Percentiles rank a stretch among this genome's conserved stretches.
phyloP scores from a whole-genome alignment of 2,113 vertebrate species.

The Anthoscopus minutus region DNA sequence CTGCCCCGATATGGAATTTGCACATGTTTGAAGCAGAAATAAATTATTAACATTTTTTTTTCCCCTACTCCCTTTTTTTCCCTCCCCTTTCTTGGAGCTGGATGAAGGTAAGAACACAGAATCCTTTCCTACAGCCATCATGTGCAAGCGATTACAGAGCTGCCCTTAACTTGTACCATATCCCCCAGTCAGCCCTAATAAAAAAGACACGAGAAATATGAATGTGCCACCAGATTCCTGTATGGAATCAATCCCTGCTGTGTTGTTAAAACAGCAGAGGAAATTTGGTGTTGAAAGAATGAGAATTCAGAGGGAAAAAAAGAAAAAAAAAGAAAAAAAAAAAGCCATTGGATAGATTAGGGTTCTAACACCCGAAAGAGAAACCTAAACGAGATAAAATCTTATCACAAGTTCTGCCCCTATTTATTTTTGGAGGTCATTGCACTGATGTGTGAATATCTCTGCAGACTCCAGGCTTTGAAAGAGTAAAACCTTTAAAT shows the following conservation, averaged over 20 bases:
- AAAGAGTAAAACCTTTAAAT: neutral
- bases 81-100: slow-evolving; percentile 3
- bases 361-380: neutral
- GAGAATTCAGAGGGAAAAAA: neutral
- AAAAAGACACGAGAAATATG: slow-evolving; percentile 15
- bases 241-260: slow-evolving; percentile 9
- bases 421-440: neutral
- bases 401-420: neutral
- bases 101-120: slow-evolving; percentile 19
- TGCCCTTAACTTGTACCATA: slow-evolving; percentile 45
- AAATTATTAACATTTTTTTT: neutral
- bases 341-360: neutral
- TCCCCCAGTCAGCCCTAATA: slow-evolving; percentile 1
- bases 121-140: slow-evolving; percentile 32
- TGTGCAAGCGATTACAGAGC: slow-evolving; percentile 32
- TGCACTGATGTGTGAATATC: neutral
- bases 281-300: neutral
- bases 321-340: neutral
- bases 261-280: neutral
- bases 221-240: neutral
- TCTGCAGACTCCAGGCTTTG: neutral
- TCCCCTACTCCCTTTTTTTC: rapidly evolving
- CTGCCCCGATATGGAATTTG: neutral
- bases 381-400: neutral
- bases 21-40: slow-evolving; percentile 42